phyloP scores from a whole-genome alignment of 2,113 vertebrate genomes.

The Aspidoscelis tigris region DNA sequence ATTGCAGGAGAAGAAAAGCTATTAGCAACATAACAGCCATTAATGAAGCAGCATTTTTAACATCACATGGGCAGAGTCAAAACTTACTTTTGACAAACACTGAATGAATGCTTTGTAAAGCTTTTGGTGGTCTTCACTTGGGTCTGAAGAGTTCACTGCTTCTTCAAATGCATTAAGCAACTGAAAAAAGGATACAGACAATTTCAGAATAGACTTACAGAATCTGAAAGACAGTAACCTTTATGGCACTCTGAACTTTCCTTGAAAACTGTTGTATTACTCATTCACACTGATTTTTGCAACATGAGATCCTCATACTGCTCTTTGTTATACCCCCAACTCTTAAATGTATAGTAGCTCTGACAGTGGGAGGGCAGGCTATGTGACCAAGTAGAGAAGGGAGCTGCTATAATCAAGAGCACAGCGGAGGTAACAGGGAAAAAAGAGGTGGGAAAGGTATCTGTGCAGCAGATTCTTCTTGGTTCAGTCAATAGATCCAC shows the following conservation, averaged over 20 bases:
- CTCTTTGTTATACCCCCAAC: too few species aligned
- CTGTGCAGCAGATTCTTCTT: too few species aligned
- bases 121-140: conserved; percentile 84
- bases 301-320: too few species aligned
- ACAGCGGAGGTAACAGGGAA: too few species aligned
- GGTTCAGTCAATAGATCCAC: too few species aligned
- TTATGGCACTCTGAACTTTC: neutral
- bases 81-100: conserved; percentile 88
- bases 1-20: conserved; percentile 12
- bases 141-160: conserved; percentile 78
- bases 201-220: conserved; percentile 18
- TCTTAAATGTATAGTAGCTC: too few species aligned
- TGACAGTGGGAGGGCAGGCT: too few species aligned
- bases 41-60: neutral
- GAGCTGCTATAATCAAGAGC: too few species aligned
- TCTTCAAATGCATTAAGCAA: conserved; percentile 90
- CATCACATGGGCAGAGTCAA: neutral
- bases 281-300: too few species aligned
- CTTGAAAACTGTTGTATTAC: too few species aligned
- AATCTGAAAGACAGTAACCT: conserved; percentile 8
- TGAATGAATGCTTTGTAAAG: conserved; percentile 85
- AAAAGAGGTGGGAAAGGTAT: too few species aligned
- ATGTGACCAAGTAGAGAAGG: too few species aligned
- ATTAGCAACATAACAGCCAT: conserved; percentile 39
- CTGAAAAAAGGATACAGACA: conserved; percentile 73